phyloP scores from a whole-genome alignment of 2,797 vertebrate species.

The Amblyopsis hoosieri region DNA sequence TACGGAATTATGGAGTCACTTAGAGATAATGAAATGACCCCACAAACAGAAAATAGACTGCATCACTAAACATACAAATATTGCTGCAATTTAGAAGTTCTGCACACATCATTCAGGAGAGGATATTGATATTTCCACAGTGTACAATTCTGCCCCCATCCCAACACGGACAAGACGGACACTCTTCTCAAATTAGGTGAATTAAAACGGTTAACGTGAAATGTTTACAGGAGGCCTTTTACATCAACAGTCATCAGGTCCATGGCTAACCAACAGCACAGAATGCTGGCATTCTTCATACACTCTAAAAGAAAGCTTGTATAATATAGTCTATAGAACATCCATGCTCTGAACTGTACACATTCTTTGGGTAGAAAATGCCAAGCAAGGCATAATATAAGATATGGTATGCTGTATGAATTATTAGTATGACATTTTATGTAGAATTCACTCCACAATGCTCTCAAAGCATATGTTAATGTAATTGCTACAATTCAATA shows the following conservation, averaged over 20 bases:
- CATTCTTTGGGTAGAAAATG: constrained; percentile 62
- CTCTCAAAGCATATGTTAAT: constrained; percentile 28
- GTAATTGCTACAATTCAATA: constrained; percentile 25
- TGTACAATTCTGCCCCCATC: too few species aligned
- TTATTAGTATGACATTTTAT: too few species aligned
- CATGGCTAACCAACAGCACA: constrained; percentile 68
- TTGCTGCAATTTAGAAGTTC: not conserved
- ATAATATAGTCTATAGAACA: constrained; percentile 18
- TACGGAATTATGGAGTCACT: constrained; percentile 29
- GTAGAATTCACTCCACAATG: constrained; percentile 20
- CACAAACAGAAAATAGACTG: constrained; percentile 8
- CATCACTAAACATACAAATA: not conserved
- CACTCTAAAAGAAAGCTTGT: constrained; percentile 38
- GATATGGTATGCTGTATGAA: constrained; percentile 18
- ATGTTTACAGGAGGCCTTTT: constrained; percentile 35
- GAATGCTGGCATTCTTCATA: constrained; percentile 53
- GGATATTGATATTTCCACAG: too few species aligned
- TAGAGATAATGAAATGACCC: constrained; percentile 26
- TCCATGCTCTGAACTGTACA: constrained; percentile 41
- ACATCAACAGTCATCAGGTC: constrained; percentile 79
- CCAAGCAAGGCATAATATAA: constrained; percentile 34
- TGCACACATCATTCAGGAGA: not conserved
- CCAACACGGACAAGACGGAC: not conserved
- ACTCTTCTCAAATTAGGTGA: constrained; percentile 11
- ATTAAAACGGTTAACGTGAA: not conserved